Evolutionary conservation across 2,888 invertebrate species (phyloP), one percentile per base, ranked within the genome.

Genomic region (Tipula vernalis): DNA sequence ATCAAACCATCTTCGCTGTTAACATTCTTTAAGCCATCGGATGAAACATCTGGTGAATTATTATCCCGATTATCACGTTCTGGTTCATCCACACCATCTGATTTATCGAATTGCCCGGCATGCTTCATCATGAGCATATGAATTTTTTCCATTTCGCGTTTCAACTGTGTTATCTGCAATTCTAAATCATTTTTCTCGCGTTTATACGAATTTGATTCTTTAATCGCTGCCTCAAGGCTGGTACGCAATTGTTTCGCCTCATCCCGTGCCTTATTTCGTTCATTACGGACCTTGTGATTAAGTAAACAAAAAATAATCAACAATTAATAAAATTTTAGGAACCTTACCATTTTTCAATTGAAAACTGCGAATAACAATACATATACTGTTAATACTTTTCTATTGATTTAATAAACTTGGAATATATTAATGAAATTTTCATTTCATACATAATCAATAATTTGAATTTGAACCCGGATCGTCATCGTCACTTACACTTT

Each of bases 231-330:
- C 90, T 98, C 98, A 47, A 98, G 92, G 92, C 97, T 97, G 51
- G 94, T 94, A 89, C 96, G 94, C 3, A 97, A 91, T 88, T 95
- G 95, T 90, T 98, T 96, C 1, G 96, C 95, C 91, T 98, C 98
- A 89, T 98, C 98, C 57, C 98, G 93, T 0, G 98, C 96, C 90
- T 97, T 96, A 91, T 99, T 99, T 36, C 98, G 93, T 92, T 99
- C 99, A 90, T 96, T 97, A 87, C 98, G 94, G 89, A 96, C 95
- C 93, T 93, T 88, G 18, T 88, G 88, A 47, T 28, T 10, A 10
- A 36, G 36, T 18, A 84, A 36, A 87, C n/a, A 8, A 47, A 85
- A 44, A 47, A 47, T 3, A 42, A 44, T 28, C n/a, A 10, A 28
- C 5, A 86, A 47, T 3, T 28, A 71, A 71, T 28, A 15, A 57